Evolutionary conservation across 2,113 vertebrate species (phyloP), one percentile per base, ranked within the genome.

Genomic region (Gymnocephalus cernua): DNA sequence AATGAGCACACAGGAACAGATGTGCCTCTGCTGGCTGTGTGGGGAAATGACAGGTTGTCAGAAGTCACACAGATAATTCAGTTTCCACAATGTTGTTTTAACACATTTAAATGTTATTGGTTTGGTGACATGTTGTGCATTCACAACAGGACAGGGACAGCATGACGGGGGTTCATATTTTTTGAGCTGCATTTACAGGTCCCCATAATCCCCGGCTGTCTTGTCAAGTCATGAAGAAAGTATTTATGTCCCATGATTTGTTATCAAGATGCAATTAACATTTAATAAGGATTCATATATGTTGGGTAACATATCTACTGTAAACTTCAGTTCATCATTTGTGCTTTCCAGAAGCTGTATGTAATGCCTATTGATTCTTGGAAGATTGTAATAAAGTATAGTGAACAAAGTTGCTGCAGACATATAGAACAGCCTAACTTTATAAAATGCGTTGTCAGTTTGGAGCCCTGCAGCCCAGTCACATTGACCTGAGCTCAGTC

Each of bases 401-500:
- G 16, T 13, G 47, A 50, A 13, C 27, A 23, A 27, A 35, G 67
- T 29, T 63, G 58, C 64, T 58, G 8, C 74, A 74, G 13, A 48
- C 23, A 23, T 41, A 14, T 27, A 14, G 38, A 69, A n/a, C 18
- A 71, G 51, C 0, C 41, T 14, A n/a, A 54, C 48, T 57, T 38
- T 19, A 58, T 51, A 19, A 62, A 67, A 27, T 35, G 51, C 64
- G 54, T 58, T 35, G 53, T 69, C 35, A 15, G 19, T 81, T 27
- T 65, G 82, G 32, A 51, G 56, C 23, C 47, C 47, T 6, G 68
- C 77, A 58, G 61, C 29, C 50, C 64, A 51, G 62, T 77, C 41
- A 44, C n/a, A 25, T 35, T 56, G 68, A 74, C 50, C 25, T 56
- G 53, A 67, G 27, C 62, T 48, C 74, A 64, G 74, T 53, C 77